Evolutionary conservation across 2,113 vertebrate genomes (phyloP).

Genomic region (Chamaetylas fuelleborni): DNA sequence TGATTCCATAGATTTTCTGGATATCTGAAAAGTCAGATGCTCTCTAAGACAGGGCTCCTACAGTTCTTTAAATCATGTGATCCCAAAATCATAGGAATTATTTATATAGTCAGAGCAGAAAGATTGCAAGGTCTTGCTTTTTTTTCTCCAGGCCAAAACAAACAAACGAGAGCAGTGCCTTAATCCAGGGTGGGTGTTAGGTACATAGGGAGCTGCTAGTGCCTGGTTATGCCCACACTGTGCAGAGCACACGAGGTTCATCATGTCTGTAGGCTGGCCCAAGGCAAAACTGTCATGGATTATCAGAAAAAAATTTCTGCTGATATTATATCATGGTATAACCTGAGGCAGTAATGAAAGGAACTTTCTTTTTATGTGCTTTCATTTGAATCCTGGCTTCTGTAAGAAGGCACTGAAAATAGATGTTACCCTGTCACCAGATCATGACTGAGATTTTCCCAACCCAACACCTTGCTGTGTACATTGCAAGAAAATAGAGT

Average conservation of each 20-base stretch:
- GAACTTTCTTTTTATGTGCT: neutral
- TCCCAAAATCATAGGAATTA: neutral
- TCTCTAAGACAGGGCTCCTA: neutral
- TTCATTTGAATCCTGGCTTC: neutral
- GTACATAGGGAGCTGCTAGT: neutral
- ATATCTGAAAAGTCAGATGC: neutral
- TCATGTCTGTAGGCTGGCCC: neutral
- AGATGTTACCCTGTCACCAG: neutral
- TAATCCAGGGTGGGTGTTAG: neutral
- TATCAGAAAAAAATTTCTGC: neutral
- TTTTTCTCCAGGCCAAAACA: neutral
- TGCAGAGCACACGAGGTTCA: neutral
- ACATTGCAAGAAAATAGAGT: neutral
- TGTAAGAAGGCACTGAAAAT: neutral
- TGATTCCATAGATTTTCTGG: neutral
- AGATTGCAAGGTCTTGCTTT: neutral
- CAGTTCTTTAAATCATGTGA: neutral
- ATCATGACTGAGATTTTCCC: neutral
- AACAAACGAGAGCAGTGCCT: neutral
- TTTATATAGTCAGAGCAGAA: neutral
- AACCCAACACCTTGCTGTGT: neutral
- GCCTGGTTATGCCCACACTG: neutral
- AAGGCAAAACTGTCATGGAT: constrained; percentile 6
- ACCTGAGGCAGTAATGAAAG: neutral
- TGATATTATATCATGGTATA: neutral